Evolutionary conservation across 2,888 invertebrate species (phyloP).

Genomic region (Mesorhabditis spiculigera): DNA sequence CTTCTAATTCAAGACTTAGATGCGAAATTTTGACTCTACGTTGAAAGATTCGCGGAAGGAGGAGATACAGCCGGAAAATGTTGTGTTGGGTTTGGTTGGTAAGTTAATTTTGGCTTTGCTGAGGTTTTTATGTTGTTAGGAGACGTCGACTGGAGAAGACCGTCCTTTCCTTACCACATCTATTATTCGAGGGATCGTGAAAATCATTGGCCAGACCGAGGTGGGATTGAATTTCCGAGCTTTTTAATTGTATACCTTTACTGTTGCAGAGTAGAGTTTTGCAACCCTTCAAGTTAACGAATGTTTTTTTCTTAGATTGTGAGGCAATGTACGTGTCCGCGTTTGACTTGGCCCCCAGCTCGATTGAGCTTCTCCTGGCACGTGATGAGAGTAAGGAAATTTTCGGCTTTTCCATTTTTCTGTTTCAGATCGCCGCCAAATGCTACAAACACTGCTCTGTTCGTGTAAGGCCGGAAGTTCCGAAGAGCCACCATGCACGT

Average conservation of each 20-base stretch:
- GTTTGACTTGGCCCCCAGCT: background rate
- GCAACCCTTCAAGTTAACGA: too few species aligned
- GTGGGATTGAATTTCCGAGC: background rate
- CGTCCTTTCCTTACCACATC: conserved; percentile 1
- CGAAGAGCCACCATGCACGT: background rate
- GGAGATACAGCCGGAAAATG: background rate
- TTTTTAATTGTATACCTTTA: too few species aligned
- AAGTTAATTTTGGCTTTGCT: background rate
- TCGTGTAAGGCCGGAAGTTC: background rate
- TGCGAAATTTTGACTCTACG: conserved; percentile 3
- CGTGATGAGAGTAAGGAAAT: background rate
- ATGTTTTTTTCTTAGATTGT: background rate
- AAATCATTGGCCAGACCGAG: background rate
- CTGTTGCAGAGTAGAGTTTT: too few species aligned
- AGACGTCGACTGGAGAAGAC: background rate
- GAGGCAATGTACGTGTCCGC: background rate
- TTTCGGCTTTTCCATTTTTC: background rate
- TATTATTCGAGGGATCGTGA: background rate
- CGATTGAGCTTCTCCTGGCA: background rate
- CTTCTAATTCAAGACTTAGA: background rate
- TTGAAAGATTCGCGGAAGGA: background rate
- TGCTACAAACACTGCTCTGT: background rate
- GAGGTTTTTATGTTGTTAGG: background rate
- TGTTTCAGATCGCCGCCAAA: background rate
- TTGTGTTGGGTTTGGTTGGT: background rate